Conservation (phyloP, 1,140 invertebrate genomes). For the Cyphomyrmex costatus region DNA sequence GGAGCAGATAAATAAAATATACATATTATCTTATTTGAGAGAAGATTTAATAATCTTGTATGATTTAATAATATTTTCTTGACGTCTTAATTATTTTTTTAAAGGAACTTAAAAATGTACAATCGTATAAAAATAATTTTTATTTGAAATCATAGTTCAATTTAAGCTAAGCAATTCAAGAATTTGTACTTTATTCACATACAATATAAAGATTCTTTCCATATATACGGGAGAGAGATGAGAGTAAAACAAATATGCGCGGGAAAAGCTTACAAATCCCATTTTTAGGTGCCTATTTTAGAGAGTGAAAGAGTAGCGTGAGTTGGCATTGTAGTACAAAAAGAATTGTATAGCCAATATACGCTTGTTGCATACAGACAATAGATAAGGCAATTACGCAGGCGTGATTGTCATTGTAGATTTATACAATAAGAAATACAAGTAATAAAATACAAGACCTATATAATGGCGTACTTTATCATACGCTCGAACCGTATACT, state of each 20-base stretch:
- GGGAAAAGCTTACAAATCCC: slow-evolving; percentile 66
- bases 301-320: slow-evolving; percentile 69
- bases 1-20: background rate
- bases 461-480: slow-evolving; percentile 57
- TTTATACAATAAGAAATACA: too few species aligned
- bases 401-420: slow-evolving; percentile 79
- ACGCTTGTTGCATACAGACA: slow-evolving; percentile 82
- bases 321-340: slow-evolving; percentile 82
- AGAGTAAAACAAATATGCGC: slow-evolving; percentile 31
- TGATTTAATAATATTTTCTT: too few species aligned
- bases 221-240: background rate
- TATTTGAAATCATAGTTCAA: background rate
- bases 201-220: slow-evolving; percentile 23
- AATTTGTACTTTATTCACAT: slow-evolving; percentile 23
- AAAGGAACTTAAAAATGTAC: background rate
- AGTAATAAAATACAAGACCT: slow-evolving; percentile 63
- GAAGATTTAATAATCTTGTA: background rate
- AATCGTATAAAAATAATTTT: background rate
- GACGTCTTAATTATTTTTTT: background rate
- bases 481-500: slow-evolving; percentile 67
- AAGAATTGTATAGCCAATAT: slow-evolving; percentile 74
- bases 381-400: slow-evolving; percentile 80
- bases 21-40: background rate
- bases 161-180: background rate
- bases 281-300: slow-evolving; percentile 73